Evolutionary conservation across 2,797 vertebrate species (phyloP), one percentile per base, ranked within the genome.

Genomic region (Chaetophractus vellerosus): DNA sequence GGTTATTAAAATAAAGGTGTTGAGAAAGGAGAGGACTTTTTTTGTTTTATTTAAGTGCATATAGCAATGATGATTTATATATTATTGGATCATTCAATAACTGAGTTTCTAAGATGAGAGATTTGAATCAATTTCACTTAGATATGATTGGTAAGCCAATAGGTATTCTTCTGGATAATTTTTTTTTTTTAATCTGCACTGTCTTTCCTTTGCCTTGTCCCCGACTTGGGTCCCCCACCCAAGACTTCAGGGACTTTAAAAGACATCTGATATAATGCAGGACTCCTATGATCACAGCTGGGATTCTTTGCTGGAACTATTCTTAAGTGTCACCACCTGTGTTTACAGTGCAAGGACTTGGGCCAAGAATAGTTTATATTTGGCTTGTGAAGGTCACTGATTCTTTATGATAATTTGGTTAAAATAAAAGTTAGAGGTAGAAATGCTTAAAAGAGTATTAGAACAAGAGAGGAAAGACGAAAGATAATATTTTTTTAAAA

Each of bases 21-120:
- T 68, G 31, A 83, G 41, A 91, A 5, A 80, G 12, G 8, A 69
- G 31, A 36, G 14, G 57, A 90, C 87, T 85, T 19, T 84, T 41
- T 36, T 8, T 15, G 10, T 75, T 85, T 95, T 71, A 71, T 66
- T 94, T 94, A 96, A 92, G 38, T 76, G 48, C 7, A 74, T 31
- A 45, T 55, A 63, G 6, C 45, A 28, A 5, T 9, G n/a, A 31
- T 86, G 18, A 94, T 86, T 57, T 93, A 50, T 83, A 86, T 94
- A 84, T 91, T 92, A 95, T 95, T 80, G 91, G 76, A 36, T 79
- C 18, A 23, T 31, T 72, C 21, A 71, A 88, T 81, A 57, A 55
- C 6, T 90, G 36, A 28, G 41, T 36, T 55, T 88, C 71, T 74
- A 80, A 41, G 38, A 50, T 85, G 33, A 78, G 23, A 16, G 80